Conservation (phyloP, 2,888 invertebrate species). For the Panzeria rudis region DNA sequence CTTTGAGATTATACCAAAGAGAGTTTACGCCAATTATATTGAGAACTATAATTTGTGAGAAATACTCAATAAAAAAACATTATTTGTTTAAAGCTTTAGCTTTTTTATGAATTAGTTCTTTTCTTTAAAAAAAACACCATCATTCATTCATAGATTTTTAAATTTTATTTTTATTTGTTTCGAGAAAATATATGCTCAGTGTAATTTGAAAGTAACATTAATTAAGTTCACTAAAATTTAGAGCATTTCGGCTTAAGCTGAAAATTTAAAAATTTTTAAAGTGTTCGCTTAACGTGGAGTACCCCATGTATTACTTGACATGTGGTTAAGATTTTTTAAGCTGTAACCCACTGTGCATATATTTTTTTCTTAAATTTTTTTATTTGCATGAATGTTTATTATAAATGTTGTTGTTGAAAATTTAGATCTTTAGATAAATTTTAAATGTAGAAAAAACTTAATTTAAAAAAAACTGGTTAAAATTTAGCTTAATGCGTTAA, state of each 20-base stretch:
- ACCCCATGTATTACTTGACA: background rate
- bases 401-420: conserved; percentile 82
- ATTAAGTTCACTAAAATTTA: no score
- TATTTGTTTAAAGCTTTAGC: conserved; percentile 50
- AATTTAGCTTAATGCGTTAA: no score
- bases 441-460: conserved; percentile 17
- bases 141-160: conserved; percentile 21
- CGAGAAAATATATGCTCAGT: conserved; percentile 40
- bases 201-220: background rate
- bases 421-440: conserved; percentile 75
- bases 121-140: conserved; percentile 57
- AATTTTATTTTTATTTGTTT: conserved; percentile 2
- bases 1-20: conserved; percentile 6
- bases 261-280: no score
- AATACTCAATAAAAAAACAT: conserved; percentile 12
- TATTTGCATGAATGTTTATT: conserved; percentile 72
- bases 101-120: conserved; percentile 74
- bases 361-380: conserved; percentile 14
- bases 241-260: background rate
- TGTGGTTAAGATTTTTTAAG: background rate
- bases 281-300: background rate
- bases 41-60: conserved; percentile 23
- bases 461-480: conserved; percentile 28
- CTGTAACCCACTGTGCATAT: conserved; percentile 66
- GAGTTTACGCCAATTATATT: background rate